Evolutionary conservation across 2,888 invertebrate genomes (phyloP).

Genomic region (Phyllotreta cruciferae): DNA sequence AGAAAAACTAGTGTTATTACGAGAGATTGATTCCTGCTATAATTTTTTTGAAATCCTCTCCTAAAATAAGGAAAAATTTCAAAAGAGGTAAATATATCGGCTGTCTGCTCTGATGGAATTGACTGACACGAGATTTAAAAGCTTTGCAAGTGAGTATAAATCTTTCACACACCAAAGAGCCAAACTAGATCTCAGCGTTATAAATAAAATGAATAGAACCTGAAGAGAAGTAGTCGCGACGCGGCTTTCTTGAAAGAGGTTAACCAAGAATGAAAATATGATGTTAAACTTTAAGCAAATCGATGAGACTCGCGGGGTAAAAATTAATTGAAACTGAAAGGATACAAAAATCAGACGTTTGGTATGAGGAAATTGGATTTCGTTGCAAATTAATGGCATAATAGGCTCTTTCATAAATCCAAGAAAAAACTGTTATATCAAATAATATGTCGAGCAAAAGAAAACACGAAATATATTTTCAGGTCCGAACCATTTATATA

Average conservation of each 20-base stretch:
- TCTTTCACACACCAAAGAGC: constrained; percentile 28
- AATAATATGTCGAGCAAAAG: constrained; percentile 3
- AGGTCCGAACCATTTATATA: constrained; percentile 9
- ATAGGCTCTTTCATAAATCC: no score
- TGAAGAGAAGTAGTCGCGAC: constrained; percentile 7
- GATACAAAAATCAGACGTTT: no score
- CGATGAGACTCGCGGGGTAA: background rate
- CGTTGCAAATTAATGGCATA: background rate
- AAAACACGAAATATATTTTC: constrained; percentile 18
- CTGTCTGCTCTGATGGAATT: constrained; percentile 24
- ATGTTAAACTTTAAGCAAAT: constrained; percentile 5
- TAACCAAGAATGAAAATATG: constrained; percentile 9
- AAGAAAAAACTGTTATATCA: background rate
- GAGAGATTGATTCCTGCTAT: constrained; percentile 9
- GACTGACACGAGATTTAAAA: constrained; percentile 27
- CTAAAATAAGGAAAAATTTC: constrained; percentile 8
- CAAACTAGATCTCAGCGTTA: constrained; percentile 22
- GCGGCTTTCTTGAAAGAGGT: background rate
- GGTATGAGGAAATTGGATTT: no score
- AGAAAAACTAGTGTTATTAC: constrained; percentile 4
- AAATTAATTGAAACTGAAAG: constrained; percentile 3
- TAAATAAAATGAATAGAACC: constrained; percentile 18
- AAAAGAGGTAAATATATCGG: constrained; percentile 27
- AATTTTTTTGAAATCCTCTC: constrained; percentile 7
- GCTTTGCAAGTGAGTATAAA: constrained; percentile 28